phyloP scores from a whole-genome alignment of 1,140 invertebrate genomes.

The Drosophila sulfurigaster region DNA sequence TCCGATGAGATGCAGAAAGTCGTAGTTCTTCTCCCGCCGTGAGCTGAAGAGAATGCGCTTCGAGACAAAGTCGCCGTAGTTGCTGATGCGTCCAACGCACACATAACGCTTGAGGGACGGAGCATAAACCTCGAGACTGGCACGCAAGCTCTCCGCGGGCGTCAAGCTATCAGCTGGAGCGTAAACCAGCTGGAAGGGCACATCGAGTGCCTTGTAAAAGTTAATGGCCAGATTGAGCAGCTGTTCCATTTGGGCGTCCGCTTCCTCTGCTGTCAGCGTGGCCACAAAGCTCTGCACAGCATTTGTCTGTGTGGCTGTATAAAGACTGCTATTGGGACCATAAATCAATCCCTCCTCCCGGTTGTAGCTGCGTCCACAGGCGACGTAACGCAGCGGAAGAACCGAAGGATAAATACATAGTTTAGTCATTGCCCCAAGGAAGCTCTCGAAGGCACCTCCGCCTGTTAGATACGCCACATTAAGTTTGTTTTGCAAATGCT shows the following conservation, averaged over 20 bases:
- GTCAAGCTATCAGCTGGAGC: conserved; percentile 85
- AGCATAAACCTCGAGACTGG: conserved; percentile 88
- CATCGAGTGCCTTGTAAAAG: conserved; percentile 86
- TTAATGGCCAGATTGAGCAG: conserved; percentile 84
- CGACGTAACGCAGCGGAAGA: conserved; percentile 87
- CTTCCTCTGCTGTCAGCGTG: conserved; percentile 73
- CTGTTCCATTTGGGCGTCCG: conserved; percentile 85
- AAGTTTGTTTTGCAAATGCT: conserved; percentile 83
- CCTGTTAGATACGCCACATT: conserved; percentile 87
- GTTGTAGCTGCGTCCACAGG: conserved; percentile 87
- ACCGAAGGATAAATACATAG: conserved; percentile 85
- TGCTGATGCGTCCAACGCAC: conserved; percentile 87
- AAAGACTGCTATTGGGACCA: conserved; percentile 85
- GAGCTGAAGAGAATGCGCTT: conserved; percentile 88
- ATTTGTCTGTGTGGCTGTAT: conserved; percentile 87
- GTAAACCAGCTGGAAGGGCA: conserved; percentile 87
- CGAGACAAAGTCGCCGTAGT: conserved; percentile 87
- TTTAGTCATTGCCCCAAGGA: conserved; percentile 87
- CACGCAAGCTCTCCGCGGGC: conserved; percentile 86
- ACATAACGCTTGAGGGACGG: conserved; percentile 86
- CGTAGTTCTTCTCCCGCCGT: conserved; percentile 82
- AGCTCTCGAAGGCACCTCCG: conserved; percentile 86
- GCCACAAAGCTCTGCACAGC: conserved; percentile 86
- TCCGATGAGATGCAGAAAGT: conserved; percentile 86
- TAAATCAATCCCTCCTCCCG: conserved; percentile 63